Base-by-base conservation (phyloP, 2,888 invertebrate species). In the Pogonocherus hispidulus region DNA sequence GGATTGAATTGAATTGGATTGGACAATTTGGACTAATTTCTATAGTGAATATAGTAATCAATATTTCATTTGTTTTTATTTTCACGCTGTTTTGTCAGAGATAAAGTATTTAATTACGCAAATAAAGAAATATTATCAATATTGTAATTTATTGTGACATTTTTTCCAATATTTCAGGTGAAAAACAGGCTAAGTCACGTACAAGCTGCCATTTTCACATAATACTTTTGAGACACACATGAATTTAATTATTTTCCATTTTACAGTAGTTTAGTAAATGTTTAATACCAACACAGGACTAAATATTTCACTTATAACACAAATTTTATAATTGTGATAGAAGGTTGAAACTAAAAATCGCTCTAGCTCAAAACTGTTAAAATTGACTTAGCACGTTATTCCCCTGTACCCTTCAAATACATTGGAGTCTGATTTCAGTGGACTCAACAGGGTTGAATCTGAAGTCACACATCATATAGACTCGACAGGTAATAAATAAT, bases 211-310 rank as follows among this genome's bases (percentile, higher is more conserved):
- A 44, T 44, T 44, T 44, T 44, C 14, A 16, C 14, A 16, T 14
- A 14, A 44, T 44, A 44, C n/a, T 44, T 44, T 44, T 44, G 44
- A 44, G 44, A 44, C 16, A 44, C 37, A 37, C 44, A 44, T 44
- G n/a, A 44, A 44, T 44, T 44, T 3, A 44, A 44, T 16, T 44
- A 44, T 44, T 44, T 44, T 44, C 44, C 44, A 16, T 44, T 44
- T 4, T 16, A 16, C 44, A 44, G 16, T 44, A 44, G 44, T 16
- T 14, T 16, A 44, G 44, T 44, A 44, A 16, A 16, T 37, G n/a
- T n/a, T 37, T 37, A 37, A 37, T 44, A 44, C 44, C 44, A 44
- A 44, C 6, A 4, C 16, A 14, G 44, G 16, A 44, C n/a, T 16
- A 16, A 44, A 44, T 44, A 14, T 16, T 44, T 44, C 44, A 44